Evolutionary conservation across 2,797 vertebrate genomes (phyloP), one percentile per base, ranked within the genome.

Genomic region (Spondyliosoma cantharus): DNA sequence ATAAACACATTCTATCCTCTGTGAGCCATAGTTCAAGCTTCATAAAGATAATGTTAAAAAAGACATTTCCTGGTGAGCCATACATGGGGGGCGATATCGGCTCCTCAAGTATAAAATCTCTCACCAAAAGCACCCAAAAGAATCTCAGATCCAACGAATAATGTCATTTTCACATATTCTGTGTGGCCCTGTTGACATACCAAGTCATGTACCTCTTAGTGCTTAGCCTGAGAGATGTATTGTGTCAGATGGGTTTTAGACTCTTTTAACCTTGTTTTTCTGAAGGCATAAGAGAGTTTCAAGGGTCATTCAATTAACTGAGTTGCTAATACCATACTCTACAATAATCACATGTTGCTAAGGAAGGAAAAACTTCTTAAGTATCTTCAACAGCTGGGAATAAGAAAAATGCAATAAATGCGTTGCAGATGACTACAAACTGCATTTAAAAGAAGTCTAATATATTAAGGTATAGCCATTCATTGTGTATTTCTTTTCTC

Each of bases 41-140:
- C n/a, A 48, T 73, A n/a, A 54, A 68, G 43, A 56, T 50, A 46
- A 46, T 57, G 37, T 61, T 63, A 17, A 71, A 61, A 78, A 57
- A 74, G 48, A 17, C 7, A 74, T 74, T 45, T 60, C 3, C 48
- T 60, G 54, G 66, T 64, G 27, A 76, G 32, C 22, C 56, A 54
- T 16, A 9, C 24, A 53, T 13, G 46, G 29, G 49, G n/a, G 71
- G 1, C 25, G 37, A 79, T 45, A 67, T 29, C 61, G 13, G 42
- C 59, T 78, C 54, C 37, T 43, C 42, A 49, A 60, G 53, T 52
- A 60, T 61, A 37, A n/a, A 63, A 68, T 32, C 14, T 13, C 52
- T 22, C 57, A 5, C 56, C 19, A 54, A 3, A 3, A 52, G 16
- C 52, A 58, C 3, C 42, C 7, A 22, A n/a, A 7, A 25, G 15